These are phyloP conservation scores for Agapetus fuscipes DNA, from an alignment of 2,888 invertebrate species.

Conservation along the genomic window DNA sequence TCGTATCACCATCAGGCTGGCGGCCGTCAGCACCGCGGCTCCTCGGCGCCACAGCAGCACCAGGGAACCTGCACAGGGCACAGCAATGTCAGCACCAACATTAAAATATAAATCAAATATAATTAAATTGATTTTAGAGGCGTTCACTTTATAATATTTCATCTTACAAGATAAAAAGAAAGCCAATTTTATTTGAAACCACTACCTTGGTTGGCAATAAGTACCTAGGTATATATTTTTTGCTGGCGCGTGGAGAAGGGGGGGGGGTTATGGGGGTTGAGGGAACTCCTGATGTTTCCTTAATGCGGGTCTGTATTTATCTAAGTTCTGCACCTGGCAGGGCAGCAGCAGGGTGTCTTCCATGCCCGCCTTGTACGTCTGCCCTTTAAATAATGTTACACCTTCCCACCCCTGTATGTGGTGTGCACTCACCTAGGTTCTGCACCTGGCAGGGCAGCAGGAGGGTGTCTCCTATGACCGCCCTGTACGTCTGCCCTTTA, in stretches of 20 bases:
- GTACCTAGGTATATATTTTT: too few relatives aligned
- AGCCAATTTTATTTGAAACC: background rate
- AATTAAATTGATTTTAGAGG: background rate
- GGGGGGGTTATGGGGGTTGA: too few relatives aligned
- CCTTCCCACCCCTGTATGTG: too few relatives aligned
- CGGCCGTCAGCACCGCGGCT: conserved; percentile 59
- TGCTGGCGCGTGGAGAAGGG: too few relatives aligned
- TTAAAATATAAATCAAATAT: background rate
- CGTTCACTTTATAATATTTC: background rate
- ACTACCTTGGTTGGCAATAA: too few relatives aligned
- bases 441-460: conserved; percentile 72
- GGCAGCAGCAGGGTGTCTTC: conserved; percentile 70
- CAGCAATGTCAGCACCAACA: too few relatives aligned
- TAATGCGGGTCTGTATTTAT: too few relatives aligned
- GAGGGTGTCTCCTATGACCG: conserved; percentile 68
- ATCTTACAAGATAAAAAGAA: background rate
- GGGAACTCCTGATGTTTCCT: too few relatives aligned
- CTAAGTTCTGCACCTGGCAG: conserved; percentile 71
- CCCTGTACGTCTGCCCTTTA: conserved; percentile 65
- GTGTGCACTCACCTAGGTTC: conserved; percentile 73
- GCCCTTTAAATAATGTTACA: conserved; percentile 64
- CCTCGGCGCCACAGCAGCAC: conserved; percentile 61
- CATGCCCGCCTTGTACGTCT: conserved; percentile 66
- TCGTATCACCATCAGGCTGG: conserved; percentile 59
- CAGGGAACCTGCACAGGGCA: conserved; percentile 58